These are phyloP conservation scores for Belgica antarctica DNA, from an alignment of 2,888 invertebrate species.

Conservation along the genomic window DNA sequence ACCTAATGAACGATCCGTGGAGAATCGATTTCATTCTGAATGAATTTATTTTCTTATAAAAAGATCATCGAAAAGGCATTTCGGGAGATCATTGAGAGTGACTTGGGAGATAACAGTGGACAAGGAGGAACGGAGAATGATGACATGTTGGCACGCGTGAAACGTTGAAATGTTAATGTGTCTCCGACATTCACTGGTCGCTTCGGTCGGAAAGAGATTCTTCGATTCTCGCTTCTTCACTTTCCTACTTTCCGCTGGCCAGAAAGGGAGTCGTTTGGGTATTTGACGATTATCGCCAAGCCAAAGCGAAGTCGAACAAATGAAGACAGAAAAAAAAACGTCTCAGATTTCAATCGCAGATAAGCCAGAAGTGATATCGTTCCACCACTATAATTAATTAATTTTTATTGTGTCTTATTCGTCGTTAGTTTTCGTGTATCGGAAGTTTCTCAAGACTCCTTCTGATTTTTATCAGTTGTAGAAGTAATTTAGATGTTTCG, in stretches of 20 bases:
- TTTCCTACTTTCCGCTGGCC: background rate
- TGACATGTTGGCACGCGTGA: constrained; percentile 43
- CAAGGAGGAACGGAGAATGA: constrained; percentile 30
- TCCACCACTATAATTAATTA: constrained; percentile 36
- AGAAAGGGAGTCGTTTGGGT: constrained; percentile 9
- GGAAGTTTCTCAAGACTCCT: constrained; percentile 10
- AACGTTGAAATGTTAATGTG: constrained; percentile 39
- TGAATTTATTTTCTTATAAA: constrained; percentile 10
- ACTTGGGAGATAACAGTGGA: constrained; percentile 20
- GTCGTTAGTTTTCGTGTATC: background rate
- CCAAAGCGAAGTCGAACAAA: background rate
- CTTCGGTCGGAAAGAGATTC: too few relatives aligned
- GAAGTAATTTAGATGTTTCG: constrained; percentile 41
- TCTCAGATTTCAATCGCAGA: constrained; percentile 30
- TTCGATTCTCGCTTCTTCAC: background rate
- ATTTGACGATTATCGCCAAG: constrained; percentile 21
- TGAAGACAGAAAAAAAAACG: background rate
- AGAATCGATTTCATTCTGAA: constrained; percentile 43
- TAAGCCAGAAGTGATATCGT: constrained; percentile 19
- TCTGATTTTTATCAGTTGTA: constrained; percentile 30
- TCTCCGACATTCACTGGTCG: background rate
- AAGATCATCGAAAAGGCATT: background rate
- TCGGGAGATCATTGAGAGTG: constrained; percentile 12
- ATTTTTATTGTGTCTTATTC: constrained; percentile 27
- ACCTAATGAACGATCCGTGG: constrained; percentile 36